A percentile compares a stretch with the other conserved stretches of the same genome.
Conservation (phyloP, 2,888 invertebrate species). For the Octonoba sinensis region DNA sequence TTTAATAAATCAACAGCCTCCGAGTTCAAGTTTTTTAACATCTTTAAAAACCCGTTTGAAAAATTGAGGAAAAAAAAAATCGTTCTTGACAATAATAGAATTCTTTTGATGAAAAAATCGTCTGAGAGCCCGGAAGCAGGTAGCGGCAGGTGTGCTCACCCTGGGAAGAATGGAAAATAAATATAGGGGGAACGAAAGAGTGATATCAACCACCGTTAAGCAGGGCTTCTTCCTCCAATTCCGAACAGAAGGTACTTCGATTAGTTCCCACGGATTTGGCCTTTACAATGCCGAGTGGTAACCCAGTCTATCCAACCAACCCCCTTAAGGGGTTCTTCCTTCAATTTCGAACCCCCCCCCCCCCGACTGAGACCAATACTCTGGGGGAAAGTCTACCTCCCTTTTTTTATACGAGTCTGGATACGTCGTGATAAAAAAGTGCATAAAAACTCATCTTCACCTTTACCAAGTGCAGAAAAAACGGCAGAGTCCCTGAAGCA, state of each 20-base stretch:
- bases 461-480: no score
- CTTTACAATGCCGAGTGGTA: slow-evolving; percentile 41
- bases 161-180: slow-evolving; percentile 13
- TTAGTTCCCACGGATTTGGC: slow-evolving; percentile 30
- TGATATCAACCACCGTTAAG: slow-evolving; percentile 26
- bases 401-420: slow-evolving; percentile 7
- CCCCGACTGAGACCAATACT: slow-evolving; percentile 17
- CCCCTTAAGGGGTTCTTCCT: slow-evolving; percentile 18
- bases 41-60: no score
- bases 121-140: slow-evolving; percentile 35
- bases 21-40: no score
- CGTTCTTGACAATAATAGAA: slow-evolving; percentile 2
- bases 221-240: slow-evolving; percentile 30
- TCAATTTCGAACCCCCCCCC: slow-evolving; percentile 5
- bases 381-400: slow-evolving; percentile 13
- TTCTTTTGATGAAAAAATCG: slow-evolving; percentile 23
- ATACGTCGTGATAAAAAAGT: no score
- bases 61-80: slow-evolving; percentile 18
- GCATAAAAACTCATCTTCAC: no score
- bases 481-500: no score
- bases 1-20: no score
- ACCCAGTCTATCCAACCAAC: slow-evolving; percentile 42
- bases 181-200: slow-evolving; percentile 25
- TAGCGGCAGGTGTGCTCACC: slow-evolving; percentile 30
- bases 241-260: slow-evolving; percentile 25